Base-by-base conservation (phyloP, 2,888 invertebrate species). In the Synergus laeviventris region DNA sequence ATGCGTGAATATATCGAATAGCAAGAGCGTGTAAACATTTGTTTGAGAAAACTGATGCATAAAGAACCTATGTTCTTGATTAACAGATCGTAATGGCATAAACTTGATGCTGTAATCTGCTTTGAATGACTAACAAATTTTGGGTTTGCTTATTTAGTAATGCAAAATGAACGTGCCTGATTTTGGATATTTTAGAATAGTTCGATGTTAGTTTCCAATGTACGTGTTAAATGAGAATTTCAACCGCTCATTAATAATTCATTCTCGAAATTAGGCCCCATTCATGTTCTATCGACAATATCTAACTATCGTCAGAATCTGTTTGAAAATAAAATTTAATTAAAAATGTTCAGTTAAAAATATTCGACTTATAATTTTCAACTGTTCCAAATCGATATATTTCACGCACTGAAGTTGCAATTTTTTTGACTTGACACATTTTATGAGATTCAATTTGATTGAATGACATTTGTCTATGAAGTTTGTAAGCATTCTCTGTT, bases 41-140 rank as follows among this genome's bases (percentile, higher is more conserved):
- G 21, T 56, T 56, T 56, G 56, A 56, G 56, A 56, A 56, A 56
- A 56, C 56, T 56, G 56, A 56, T 56, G 56, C 56, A 18, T 56
- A 56, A 56, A 12, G 21, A 56, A 56, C 56, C 56, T n/a, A n/a
- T n/a, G n/a, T n/a, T n/a, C n/a, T n/a, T n/a, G n/a, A n/a, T n/a
- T n/a, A n/a, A n/a, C n/a, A n/a, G n/a, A n/a, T n/a, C 11, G 56
- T 56, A 56, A 56, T 56, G 56, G 21, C 7, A 56, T 56, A n/a
- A 56, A 56, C 56, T 21, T 21, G 56, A 56, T 56, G 9, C 21
- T 12, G 21, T 5, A 31, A 21, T 21, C 21, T 56, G 56, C 56
- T 56, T 56, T 56, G 56, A 56, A 56, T 56, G 21, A 56, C 9
- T 56, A 56, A 56, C 21, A 21, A 56, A 56, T 56, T 59, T 14